These are phyloP conservation scores for Plodia interpunctella DNA, from an alignment of 1,140 invertebrate genomes.

Conservation along the genomic window DNA sequence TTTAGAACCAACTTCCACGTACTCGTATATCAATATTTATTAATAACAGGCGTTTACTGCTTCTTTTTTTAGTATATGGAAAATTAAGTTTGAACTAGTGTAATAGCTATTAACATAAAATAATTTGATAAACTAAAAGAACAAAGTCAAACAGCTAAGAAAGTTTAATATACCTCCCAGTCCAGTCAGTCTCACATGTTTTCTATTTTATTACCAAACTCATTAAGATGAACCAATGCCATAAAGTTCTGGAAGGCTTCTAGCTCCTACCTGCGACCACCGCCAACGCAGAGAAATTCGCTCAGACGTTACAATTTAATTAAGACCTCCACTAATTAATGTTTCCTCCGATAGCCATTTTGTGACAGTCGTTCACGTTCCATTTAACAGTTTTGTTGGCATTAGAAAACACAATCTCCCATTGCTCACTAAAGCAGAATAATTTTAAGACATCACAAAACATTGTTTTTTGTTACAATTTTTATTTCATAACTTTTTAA, in stretches of 20 bases:
- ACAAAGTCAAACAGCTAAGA: background rate
- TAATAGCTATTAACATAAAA: too few species aligned
- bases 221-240: constrained; percentile 35
- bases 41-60: too few species aligned
- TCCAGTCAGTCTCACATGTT: background rate
- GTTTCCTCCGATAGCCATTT: constrained; percentile 34
- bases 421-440: background rate
- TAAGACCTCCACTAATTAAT: constrained; percentile 60
- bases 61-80: too few species aligned
- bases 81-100: too few species aligned
- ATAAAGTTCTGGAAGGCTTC: constrained; percentile 37
- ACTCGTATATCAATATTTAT: too few species aligned
- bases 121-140: too few species aligned
- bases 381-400: constrained; percentile 32
- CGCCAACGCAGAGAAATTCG: constrained; percentile 55
- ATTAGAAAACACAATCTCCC: constrained; percentile 3
- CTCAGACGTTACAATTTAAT: constrained; percentile 74
- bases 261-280: constrained; percentile 51
- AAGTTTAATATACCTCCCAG: background rate
- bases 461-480: background rate
- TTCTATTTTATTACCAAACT: constrained; percentile 21
- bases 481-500: background rate
- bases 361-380: constrained; percentile 25
- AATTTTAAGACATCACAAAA: background rate
- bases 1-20: too few species aligned